Evolutionary conservation across 2,888 invertebrate species (phyloP).

Genomic region (Cerceris ruficornis): DNA sequence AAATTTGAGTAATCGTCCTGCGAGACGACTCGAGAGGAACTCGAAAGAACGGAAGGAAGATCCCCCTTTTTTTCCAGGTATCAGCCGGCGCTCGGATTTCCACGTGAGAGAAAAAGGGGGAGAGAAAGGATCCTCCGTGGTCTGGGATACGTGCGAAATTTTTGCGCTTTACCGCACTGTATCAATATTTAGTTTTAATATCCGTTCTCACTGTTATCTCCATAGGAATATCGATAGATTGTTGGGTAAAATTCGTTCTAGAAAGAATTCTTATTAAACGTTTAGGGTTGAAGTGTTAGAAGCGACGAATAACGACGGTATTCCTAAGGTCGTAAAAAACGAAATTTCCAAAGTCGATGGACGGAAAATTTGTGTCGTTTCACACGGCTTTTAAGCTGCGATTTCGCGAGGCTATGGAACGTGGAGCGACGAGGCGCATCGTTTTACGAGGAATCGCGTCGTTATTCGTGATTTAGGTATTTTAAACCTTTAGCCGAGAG

Average conservation of each 20-base stretch:
- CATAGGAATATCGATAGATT: neutral
- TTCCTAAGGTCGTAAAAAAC: too few relatives aligned
- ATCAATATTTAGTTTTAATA: neutral
- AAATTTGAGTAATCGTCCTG: conserved; percentile 74
- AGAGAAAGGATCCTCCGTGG: conserved; percentile 1
- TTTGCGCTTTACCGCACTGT: neutral
- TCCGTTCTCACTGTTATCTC: neutral
- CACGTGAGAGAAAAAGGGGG: conserved; percentile 34
- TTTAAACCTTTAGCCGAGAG: conserved; percentile 48
- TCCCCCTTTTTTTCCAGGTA: conserved; percentile 9
- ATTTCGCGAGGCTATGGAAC: neutral
- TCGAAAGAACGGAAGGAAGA: conserved; percentile 13
- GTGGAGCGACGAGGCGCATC: neutral
- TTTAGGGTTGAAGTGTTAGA: too few relatives aligned
- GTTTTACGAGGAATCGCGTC: conserved; percentile 44
- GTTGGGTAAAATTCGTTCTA: too few relatives aligned
- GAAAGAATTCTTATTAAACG: too few relatives aligned
- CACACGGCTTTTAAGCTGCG: neutral
- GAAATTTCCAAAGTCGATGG: too few relatives aligned
- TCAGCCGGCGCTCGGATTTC: conserved; percentile 40
- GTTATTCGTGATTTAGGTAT: conserved; percentile 63
- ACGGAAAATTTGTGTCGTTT: neutral
- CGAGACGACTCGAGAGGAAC: conserved; percentile 3
- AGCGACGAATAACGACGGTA: too few relatives aligned
- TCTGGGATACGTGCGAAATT: conserved; percentile 2